Base-by-base conservation (phyloP, 2,797 vertebrate species). In the Melopsittacus undulatus region DNA sequence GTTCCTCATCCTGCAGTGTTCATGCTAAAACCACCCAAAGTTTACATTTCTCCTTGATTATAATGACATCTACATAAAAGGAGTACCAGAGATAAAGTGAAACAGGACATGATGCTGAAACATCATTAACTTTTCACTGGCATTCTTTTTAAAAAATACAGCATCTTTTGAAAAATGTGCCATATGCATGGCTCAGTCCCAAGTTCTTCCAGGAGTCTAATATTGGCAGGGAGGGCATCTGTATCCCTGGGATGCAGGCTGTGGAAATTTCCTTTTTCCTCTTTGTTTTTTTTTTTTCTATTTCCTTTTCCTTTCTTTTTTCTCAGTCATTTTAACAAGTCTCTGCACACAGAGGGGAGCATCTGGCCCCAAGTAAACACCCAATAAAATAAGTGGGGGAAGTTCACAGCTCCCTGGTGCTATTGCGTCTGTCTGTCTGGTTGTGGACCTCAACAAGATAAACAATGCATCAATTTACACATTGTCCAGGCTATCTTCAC, bases 401-500 rank as follows among this genome's bases (percentile, higher is more conserved):
- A 95, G 91, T 94, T 97, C 95, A 97, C 78, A 29, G 89, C 91
- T 96, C 95, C 93, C 94, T 40, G 95, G 48, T 94, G 81, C 95
- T 92, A 13, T 92, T 95, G 88, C 7, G 43, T 95, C 97, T 94
- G 83, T 87, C 88, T 92, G 93, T 93, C 93, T 97, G 94, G 77
- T 83, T 87, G 91, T 66, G 75, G 69, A 83, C 78, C n/a, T 81
- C 85, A 89, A 87, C 90, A 96, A 95, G 95, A 95, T 93, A 96
- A n/a, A 93, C 92, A 88, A 86, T 92, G 94, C 93, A 90, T 94
- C 95, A 87, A 59, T 95, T 97, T 91, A 96, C n/a, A n/a, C 92
- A 95, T 95, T 97, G 92, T 94, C 94, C 92, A 96, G 94, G 85
- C 92, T 96, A 95, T 95, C 95, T 95, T 92, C 89, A 82, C 90